Percentiles rank a stretch among this genome's conserved stretches.
These are phyloP conservation scores for Lasioglossum oenotherae DNA, from an alignment of 2,888 invertebrate species.

Conservation along the genomic window DNA sequence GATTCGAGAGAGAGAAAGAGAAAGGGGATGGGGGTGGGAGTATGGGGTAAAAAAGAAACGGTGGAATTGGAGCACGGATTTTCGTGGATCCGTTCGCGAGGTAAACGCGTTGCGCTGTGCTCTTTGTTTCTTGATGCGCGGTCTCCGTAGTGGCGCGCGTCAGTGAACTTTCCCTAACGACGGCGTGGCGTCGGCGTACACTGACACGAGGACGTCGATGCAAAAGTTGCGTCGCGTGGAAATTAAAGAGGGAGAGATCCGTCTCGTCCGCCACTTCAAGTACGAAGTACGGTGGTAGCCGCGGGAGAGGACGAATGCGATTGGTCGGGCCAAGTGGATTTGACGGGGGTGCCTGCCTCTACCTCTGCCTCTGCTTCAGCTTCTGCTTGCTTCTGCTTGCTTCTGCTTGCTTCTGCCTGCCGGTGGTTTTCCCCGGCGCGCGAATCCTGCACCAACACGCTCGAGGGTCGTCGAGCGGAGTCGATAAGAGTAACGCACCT, in stretches of 20 bases:
- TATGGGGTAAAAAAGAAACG: not conserved
- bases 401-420: constrained; percentile 2
- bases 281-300: constrained; percentile 59
- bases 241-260: constrained; percentile 70
- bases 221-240: constrained; percentile 66
- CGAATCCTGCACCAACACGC: constrained; percentile 60
- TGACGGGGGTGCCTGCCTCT: constrained; percentile 38
- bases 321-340: constrained; percentile 67
- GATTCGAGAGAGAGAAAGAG: not conserved
- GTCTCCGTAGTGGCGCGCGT: constrained; percentile 35
- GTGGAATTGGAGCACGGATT: constrained; percentile 40
- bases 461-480: constrained; percentile 57
- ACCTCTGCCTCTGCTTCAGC: not conserved
- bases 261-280: constrained; percentile 70
- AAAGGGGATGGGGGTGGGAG: not conserved
- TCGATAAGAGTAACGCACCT: constrained; percentile 67
- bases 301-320: constrained; percentile 65
- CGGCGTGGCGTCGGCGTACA: constrained; percentile 50
- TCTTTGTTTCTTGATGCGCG: constrained; percentile 56
- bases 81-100: constrained; percentile 34
- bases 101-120: constrained; percentile 15
- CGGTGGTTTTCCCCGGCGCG: constrained; percentile 51
- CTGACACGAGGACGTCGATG: constrained; percentile 62
- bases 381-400: not conserved
- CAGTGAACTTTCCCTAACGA: constrained; percentile 60